Conservation (phyloP, 2,113 vertebrate species). For the Spilogale gracilis region DNA sequence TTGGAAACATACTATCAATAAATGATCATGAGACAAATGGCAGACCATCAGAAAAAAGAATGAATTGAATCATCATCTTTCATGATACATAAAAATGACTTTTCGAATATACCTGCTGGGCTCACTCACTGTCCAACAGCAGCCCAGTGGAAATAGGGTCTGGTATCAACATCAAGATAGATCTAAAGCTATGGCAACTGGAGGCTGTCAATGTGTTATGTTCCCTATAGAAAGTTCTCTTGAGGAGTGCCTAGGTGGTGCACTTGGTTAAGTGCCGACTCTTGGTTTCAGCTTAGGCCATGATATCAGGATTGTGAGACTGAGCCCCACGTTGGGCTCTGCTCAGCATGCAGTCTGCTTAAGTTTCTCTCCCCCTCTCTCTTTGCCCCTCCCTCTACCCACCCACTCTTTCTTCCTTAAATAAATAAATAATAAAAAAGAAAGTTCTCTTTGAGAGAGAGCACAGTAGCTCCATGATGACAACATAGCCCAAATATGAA, state of each 20-base stretch:
- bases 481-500: neutral
- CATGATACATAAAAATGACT: neutral
- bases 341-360: neutral
- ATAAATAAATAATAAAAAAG: neutral
- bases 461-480: neutral
- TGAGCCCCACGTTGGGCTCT: neutral
- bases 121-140: neutral
- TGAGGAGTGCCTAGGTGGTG: neutral
- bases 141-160: neutral
- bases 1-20: neutral
- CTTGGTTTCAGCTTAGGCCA: neutral
- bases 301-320: neutral
- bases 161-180: neutral
- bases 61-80: neutral
- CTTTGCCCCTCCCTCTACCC: neutral
- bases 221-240: neutral
- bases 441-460: neutral
- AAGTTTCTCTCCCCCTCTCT: neutral
- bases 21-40: neutral
- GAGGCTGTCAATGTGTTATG: neutral
- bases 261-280: neutral
- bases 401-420: neutral
- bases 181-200: neutral
- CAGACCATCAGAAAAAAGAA: neutral
- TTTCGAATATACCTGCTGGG: neutral